phyloP scores from a whole-genome alignment of 92 coral and sea anemone genomes.

The Umimayanthus kanabou region DNA sequence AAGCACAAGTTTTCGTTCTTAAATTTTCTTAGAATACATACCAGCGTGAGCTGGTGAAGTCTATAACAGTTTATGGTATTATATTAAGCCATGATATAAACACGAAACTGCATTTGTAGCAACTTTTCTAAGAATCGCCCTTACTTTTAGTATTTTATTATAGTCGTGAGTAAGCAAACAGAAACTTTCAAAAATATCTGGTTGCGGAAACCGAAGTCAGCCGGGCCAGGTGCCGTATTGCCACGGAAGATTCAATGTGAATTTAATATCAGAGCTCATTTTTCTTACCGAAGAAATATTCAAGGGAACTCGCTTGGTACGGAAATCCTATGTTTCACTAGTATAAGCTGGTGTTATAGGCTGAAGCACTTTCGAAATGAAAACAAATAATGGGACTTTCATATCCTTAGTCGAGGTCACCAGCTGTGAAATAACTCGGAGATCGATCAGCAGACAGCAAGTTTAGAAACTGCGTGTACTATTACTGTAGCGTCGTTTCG shows the following conservation, averaged over 20 bases:
- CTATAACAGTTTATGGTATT: neutral
- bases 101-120: constrained; percentile 32
- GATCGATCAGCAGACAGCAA: neutral
- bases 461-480: too few species aligned
- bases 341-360: neutral
- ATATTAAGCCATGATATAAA: constrained; percentile 37
- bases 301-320: neutral
- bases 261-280: neutral
- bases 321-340: neutral
- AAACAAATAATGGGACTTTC: too few species aligned
- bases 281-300: neutral
- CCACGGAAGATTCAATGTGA: neutral
- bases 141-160: neutral
- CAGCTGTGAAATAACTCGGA: neutral
- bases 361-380: neutral
- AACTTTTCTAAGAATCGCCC: constrained; percentile 14
- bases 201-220: neutral
- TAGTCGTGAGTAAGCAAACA: neutral
- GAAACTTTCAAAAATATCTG: neutral
- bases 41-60: neutral
- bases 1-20: neutral
- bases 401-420: neutral
- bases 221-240: neutral
- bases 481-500: neutral
- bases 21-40: neutral